phyloP scores from a whole-genome alignment of 2,797 vertebrate species.

The Bucorvus abyssinicus region DNA sequence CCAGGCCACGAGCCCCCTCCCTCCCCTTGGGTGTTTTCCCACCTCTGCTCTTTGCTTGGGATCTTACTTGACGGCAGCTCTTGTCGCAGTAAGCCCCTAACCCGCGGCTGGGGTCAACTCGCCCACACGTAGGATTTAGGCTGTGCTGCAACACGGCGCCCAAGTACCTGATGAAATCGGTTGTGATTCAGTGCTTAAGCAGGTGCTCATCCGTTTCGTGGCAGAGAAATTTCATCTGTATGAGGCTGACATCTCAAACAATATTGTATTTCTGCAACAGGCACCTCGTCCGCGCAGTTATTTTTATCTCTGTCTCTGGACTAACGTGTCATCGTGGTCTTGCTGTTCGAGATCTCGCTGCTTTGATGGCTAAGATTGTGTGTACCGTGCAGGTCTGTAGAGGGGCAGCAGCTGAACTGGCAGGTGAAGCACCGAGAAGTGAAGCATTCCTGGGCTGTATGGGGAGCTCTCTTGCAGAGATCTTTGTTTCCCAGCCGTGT shows the following conservation, averaged over 20 bases:
- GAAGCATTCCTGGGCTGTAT: fast-evolving
- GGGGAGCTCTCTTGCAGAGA: not conserved
- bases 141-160: not conserved
- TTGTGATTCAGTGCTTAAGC: not conserved
- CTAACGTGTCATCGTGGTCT: not conserved
- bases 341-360: not conserved
- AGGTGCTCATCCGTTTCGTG: not conserved
- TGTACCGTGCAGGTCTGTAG: not conserved
- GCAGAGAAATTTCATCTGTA: not conserved
- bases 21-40: not conserved
- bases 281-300: not conserved
- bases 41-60: not conserved
- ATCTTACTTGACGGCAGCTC: not conserved
- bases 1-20: not conserved
- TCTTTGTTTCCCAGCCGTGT: not conserved
- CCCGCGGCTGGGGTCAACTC: not conserved
- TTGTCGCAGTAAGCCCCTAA: not conserved
- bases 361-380: not conserved
- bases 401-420: not conserved
- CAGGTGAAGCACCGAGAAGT: too few relatives aligned
- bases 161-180: not conserved
- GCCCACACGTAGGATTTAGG: fast-evolving
- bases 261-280: not conserved
- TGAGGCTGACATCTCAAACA: not conserved
- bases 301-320: slow-evolving; percentile 1